Base-by-base conservation (phyloP, 2,888 invertebrate species). In the Globia sparganii region DNA sequence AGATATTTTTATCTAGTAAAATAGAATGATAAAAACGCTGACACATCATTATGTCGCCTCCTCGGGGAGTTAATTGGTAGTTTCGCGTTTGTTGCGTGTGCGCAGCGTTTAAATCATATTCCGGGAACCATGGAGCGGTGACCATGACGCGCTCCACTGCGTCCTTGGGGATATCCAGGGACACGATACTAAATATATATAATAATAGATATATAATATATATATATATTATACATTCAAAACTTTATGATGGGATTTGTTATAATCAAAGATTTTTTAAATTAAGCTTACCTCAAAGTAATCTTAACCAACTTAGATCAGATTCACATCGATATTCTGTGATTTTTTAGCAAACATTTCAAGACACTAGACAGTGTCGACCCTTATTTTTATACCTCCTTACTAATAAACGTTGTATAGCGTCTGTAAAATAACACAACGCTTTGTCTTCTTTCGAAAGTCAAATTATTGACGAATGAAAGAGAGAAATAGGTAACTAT, bases 101-200 rank as follows among this genome's bases (percentile, higher is more conserved):
- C 87, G 86, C 81, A 86, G 85, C 86, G 86, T 87, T 89, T 91
- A 89, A 91, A 91, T 88, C 76, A 88, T 89, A 91, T 93, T 94
- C 94, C 94, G 90, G 94, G 93, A 94, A 94, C 73, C 90, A 88
- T 87, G 89, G 89, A 87, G 80, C 88, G 80, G 90, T 91, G 88
- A 86, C 83, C 89, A 84, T 88, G 90, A 88, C 85, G 77, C 91
- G 92, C 89, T 88, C 85, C 88, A 86, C 81, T 86, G 90, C 81
- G 75, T 86, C 91, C 84, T 83, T 86, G 85, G 88, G 82, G 73
- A 86, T 78, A 79, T 67, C 78, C 85, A 79, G 74, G 83, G 87
- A 86, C 64, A 77, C 78, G 34, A 86, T 77, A 74, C 73, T 61
- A 34, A n/a, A n/a, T n/a, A n/a, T n/a, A n/a, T n/a, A n/a, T n/a